Percentiles rank a stretch among this genome's conserved stretches.
phyloP scores from a whole-genome alignment of 2,888 invertebrate species.

The Folsomia candida region DNA sequence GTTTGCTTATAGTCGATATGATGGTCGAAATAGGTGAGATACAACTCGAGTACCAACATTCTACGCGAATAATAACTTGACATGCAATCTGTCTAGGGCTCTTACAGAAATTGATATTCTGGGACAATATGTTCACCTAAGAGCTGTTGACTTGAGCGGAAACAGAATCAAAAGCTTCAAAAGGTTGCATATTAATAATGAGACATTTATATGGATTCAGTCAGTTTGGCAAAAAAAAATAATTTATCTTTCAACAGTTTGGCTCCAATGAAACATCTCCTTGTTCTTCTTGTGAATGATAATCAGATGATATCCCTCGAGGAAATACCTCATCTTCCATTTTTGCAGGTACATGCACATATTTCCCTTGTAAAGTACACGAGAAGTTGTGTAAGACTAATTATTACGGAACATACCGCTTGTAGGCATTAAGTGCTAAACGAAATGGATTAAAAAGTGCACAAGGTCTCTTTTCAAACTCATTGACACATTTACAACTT shows the following conservation, averaged over 20 bases:
- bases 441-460: constrained; percentile 22
- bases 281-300: constrained; percentile 20
- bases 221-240: too few species aligned
- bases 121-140: constrained; percentile 25
- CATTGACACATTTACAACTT: constrained; percentile 31
- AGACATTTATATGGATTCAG: too few species aligned
- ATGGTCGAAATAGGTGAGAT: constrained; percentile 27
- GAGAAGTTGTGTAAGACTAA: not conserved
- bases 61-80: not conserved
- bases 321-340: constrained; percentile 32
- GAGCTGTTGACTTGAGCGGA: constrained; percentile 28
- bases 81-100: constrained; percentile 20
- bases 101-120: constrained; percentile 23
- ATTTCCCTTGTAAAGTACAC: not conserved
- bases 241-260: constrained; percentile 14
- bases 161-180: constrained; percentile 27
- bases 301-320: constrained; percentile 20
- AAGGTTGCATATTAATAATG: too few species aligned
- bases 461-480: constrained; percentile 28
- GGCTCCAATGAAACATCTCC: constrained; percentile 18
- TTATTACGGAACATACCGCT: too few species aligned
- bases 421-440: constrained; percentile 25
- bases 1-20: constrained; percentile 32
- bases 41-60: not conserved
- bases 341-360: constrained; percentile 22